Base-by-base conservation (phyloP, 2,888 invertebrate genomes). In the Mythimna albipuncta region DNA sequence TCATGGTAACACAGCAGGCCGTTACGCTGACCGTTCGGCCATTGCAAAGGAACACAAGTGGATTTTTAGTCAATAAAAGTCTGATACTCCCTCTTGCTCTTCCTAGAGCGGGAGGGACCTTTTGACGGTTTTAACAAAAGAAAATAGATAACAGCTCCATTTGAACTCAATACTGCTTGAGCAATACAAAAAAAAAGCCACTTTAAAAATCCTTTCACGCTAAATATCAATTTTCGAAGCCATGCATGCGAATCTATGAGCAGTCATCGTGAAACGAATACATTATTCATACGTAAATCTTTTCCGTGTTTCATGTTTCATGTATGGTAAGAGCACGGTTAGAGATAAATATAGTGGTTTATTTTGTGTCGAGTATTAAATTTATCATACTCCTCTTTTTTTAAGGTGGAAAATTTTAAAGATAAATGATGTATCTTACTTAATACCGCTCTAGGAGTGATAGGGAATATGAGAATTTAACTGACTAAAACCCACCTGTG, bases 281-380 rank as follows among this genome's bases (percentile, higher is more conserved):
- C 72, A 82, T 84, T 82, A 84, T 82, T 79, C 82, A 81, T 81
- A 66, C 55, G 57, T 65, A 84, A 76, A 84, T 78, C 64, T 64
- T 76, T 72, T 71, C 55, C 69, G 44, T 67, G 44, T 67, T 61
- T 52, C 10, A 50, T 59, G 64, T 52, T 11, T 55, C 59, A 41
- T 38, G 11, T 47, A 44, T 58, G 61, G 41, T 54, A 44, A 26
- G 63, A 44, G 7, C 32, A 13, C 2, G 7, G 38, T 50, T 35
- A 71, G 47, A 59, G 26, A 62, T 26, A 26, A 26, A 26, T 55
- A 47, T 38, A 10, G 21, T 35, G 16, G 21, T 54, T 50, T 71
- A 54, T 21, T 50, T 72, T 55, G 19, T 61, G 13, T 19, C 6
- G 54, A 71, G 9, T n/a, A 13, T n/a, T 41, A 3, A 50, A 16